Evolutionary conservation across 2,888 invertebrate species (phyloP).

Genomic region (Polydrusus cervinus): DNA sequence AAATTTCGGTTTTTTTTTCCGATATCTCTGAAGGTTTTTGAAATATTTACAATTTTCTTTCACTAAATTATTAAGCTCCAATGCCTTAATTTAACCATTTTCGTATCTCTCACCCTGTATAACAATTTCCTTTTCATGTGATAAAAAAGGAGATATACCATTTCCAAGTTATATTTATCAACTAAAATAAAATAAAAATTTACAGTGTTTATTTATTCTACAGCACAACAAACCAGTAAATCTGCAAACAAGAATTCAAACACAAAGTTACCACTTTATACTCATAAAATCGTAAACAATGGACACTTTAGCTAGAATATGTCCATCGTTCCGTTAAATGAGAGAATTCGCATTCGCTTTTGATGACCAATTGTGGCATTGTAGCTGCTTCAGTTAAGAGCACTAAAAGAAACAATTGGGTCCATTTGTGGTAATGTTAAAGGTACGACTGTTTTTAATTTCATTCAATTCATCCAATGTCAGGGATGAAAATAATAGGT

Average conservation of each 20-base stretch:
- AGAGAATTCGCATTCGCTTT: conserved; percentile 23
- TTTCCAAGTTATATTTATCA: too few relatives aligned
- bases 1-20: too few relatives aligned
- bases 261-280: conserved; percentile 2
- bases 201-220: too few relatives aligned
- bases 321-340: not conserved
- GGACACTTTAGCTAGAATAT: conserved; percentile 8
- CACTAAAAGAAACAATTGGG: conserved; percentile 17
- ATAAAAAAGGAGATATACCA: too few relatives aligned
- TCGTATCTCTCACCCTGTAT: too few relatives aligned
- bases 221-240: not conserved
- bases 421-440: conserved; percentile 9
- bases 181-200: not conserved
- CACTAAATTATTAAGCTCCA: too few relatives aligned
- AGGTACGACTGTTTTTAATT: not conserved
- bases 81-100: too few relatives aligned
- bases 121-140: too few relatives aligned
- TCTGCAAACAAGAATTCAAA: not conserved
- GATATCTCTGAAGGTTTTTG: too few relatives aligned
- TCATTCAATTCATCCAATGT: not conserved
- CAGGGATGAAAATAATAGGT: too few relatives aligned
- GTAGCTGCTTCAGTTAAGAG: not conserved
- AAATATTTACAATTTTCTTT: too few relatives aligned
- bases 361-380: conserved; percentile 18
- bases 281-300: conserved; percentile 14